A percentile compares a stretch with the other conserved stretches of the same genome.
Evolutionary conservation across 2,113 vertebrate species (phyloP).

Genomic region (Glareola pratincola): DNA sequence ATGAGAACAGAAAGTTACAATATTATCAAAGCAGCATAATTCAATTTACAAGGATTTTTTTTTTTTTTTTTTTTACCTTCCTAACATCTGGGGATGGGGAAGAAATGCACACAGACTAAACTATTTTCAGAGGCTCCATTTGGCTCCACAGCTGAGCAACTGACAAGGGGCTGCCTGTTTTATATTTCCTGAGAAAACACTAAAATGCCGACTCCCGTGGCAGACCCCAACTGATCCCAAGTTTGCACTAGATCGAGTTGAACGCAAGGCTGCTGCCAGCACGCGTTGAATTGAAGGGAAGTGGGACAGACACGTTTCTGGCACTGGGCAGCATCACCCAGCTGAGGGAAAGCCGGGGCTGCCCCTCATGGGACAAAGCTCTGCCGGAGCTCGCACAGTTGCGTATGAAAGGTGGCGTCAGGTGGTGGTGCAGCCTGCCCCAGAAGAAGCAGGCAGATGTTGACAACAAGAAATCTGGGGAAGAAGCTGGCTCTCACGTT

Average conservation of each 20-base stretch:
- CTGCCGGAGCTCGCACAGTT: neutral
- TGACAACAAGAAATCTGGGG: neutral
- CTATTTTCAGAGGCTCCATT: neutral
- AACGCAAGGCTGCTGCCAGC: neutral
- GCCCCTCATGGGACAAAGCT: accelerated
- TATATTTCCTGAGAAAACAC: neutral
- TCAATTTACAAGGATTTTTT: neutral
- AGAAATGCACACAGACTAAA: neutral
- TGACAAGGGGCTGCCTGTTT: neutral
- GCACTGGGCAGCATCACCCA: neutral
- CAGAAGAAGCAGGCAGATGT: neutral
- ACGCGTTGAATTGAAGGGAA: accelerated
- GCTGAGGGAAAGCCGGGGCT: neutral
- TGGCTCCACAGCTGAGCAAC: neutral
- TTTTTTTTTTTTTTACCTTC: neutral
- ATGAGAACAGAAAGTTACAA: neutral
- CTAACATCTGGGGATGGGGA: neutral
- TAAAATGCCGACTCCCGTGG: neutral
- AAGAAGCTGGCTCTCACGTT: neutral
- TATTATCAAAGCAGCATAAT: neutral
- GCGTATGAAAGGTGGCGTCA: neutral
- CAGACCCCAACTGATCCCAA: neutral
- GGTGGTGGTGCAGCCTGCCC: neutral
- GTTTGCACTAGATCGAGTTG: neutral
- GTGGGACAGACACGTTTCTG: neutral